These are phyloP conservation scores for Poecilobothrus nobilitatus DNA, from an alignment of 2,888 invertebrate species.

Conservation along the genomic window DNA sequence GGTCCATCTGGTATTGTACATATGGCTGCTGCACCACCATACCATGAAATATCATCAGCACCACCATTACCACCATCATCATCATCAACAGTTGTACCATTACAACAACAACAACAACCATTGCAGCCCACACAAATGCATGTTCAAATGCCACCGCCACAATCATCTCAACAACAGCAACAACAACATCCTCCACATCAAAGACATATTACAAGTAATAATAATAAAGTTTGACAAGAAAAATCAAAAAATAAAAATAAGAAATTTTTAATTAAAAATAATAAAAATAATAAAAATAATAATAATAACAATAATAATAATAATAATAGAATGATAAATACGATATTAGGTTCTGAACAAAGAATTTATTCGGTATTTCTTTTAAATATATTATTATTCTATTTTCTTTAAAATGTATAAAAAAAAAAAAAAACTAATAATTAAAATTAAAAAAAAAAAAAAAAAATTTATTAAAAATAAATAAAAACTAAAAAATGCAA, in stretches of 20 bases:
- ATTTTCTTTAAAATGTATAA: background rate
- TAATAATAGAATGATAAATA: background rate
- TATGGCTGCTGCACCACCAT: background rate
- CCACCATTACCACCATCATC: constrained; percentile 1
- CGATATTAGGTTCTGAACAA: background rate
- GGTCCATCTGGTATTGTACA: background rate
- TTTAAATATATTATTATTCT: constrained; percentile 1
- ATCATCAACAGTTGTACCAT: background rate
- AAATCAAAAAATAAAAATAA: background rate
- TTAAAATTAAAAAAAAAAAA: no score
- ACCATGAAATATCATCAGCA: constrained; percentile 4
- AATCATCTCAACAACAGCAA: no score
- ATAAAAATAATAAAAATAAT: background rate
- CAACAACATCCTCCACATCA: background rate
- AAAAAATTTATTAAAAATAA: no score
- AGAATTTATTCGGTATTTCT: constrained; percentile 1
- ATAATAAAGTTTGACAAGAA: constrained; percentile 3
- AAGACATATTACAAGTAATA: background rate
- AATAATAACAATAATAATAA: background rate
- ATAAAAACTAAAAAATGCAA: no score
- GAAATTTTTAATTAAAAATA: constrained; percentile 6
- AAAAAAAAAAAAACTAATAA: no score
- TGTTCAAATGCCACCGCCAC: constrained; percentile 5
- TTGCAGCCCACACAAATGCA: background rate
- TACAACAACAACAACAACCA: background rate